Base-by-base conservation (phyloP, 2,888 invertebrate genomes). In the Phrixothrix hirtus region DNA sequence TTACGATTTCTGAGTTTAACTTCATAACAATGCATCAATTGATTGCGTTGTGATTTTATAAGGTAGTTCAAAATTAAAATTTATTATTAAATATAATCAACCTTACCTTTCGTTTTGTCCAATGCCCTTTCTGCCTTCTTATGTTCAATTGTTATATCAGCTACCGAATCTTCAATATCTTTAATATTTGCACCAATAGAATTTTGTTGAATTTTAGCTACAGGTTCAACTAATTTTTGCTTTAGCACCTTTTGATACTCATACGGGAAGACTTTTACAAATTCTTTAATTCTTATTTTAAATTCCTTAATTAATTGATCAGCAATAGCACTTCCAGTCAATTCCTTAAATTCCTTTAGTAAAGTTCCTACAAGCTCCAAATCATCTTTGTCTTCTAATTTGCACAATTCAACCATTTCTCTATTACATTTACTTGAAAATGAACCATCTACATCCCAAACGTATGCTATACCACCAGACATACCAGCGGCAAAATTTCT, bases 401-500 rank as follows among this genome's bases (percentile, higher is more conserved):
- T 87, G 50, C 95, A 81, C 11, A 98, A 77, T 67, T 95, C 94
- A n/a, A 99, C 96, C 80, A 89, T 91, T 76, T 95, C 94, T n/a
- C 82, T 83, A 77, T 99, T 99, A 68, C 97, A 97, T 73, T 92
- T 91, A 60, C 88, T 83, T 48, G 83, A 83, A 77, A 92, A 93
- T 4, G 88, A 88, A 1, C 89, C 89, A 72, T 92, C 91, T 42
- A 88, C 83, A 71, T 98, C 96, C 73, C 92, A 89, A 9, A 98
- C 91, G 73, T 92, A 99, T 0, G 98, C 98, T 61, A 98, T 89
- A 37, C 79, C 79, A 34, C 94, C 94, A 48, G 96, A 96, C 98
- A 99, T 99, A 63, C 98, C 99, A 35, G 99, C 99, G 5, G 96
- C 98, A 79, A 99, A 99, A 80, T 99, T 99, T 57, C 98, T 80